These are phyloP conservation scores for Zaprionus capensis DNA, from an alignment of 1,140 invertebrate genomes.

Conservation along the genomic window DNA sequence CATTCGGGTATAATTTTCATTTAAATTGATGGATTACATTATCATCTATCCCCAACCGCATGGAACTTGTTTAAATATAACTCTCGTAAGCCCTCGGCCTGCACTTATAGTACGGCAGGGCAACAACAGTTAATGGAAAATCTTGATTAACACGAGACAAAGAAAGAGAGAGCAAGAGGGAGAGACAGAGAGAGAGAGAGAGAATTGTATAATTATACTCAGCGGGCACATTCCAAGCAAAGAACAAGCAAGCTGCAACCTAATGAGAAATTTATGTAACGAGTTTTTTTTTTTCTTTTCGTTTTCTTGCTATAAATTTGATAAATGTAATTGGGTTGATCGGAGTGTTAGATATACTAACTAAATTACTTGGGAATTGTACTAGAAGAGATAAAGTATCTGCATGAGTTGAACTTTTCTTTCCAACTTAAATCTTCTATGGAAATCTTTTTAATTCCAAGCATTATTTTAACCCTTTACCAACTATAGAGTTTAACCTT, in stretches of 20 bases:
- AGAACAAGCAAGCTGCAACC: constrained; percentile 1
- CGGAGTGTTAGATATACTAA: neutral
- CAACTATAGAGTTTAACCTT: neutral
- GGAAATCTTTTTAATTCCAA: neutral
- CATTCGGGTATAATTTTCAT: constrained; percentile 4
- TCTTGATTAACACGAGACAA: constrained; percentile 38
- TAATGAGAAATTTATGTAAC: constrained; percentile 22
- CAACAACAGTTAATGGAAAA: constrained; percentile 37
- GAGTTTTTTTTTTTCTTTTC: constrained; percentile 5
- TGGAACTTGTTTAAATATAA: constrained; percentile 17
- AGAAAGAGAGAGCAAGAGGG: neutral
- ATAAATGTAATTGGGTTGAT: constrained; percentile 5
- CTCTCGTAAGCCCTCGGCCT: neutral
- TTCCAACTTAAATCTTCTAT: neutral
- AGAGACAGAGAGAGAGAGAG: constrained; percentile 1
- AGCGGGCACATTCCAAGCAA: neutral
- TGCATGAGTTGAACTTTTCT: neutral
- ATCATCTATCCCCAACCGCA: constrained; percentile 16
- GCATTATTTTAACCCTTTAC: neutral
- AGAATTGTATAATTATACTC: neutral
- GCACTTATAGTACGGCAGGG: neutral
- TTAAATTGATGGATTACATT: constrained; percentile 16
- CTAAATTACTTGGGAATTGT: neutral
- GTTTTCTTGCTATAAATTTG: constrained; percentile 5
- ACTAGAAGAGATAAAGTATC: neutral